These are phyloP conservation scores for Brienomyrus brachyistius DNA, from an alignment of 2,113 vertebrate genomes.

Conservation along the genomic window DNA sequence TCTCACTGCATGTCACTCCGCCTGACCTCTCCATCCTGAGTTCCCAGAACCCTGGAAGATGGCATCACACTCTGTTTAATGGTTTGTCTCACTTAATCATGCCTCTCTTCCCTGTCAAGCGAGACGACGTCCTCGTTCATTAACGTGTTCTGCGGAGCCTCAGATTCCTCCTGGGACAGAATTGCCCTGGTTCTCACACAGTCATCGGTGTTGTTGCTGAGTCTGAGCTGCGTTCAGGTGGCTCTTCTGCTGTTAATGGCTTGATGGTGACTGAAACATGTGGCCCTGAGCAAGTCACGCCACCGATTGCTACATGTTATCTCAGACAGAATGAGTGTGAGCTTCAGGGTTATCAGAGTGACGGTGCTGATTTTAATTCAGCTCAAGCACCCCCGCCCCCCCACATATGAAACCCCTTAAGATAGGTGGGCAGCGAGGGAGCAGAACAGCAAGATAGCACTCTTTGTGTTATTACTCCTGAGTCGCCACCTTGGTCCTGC, in stretches of 20 bases:
- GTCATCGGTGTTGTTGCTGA: not conserved
- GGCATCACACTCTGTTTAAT: not conserved
- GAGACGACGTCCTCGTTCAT: conserved; percentile 46
- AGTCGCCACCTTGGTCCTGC: not conserved
- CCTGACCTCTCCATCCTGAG: conserved; percentile 45
- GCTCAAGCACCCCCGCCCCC: no score
- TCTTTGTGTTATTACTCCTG: not conserved
- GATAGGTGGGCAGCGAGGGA: not conserved
- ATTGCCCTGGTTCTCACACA: no score
- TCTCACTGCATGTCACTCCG: conserved; percentile 28
- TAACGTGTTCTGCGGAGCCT: conserved; percentile 35
- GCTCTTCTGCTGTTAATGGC: not conserved
- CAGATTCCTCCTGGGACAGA: conserved; percentile 16
- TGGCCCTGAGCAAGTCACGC: not conserved
- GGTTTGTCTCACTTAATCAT: not conserved
- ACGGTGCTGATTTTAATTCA: not conserved
- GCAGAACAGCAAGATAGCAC: not conserved
- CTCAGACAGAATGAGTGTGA: not conserved
- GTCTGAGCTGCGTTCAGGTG: not conserved
- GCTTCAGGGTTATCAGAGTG: not conserved
- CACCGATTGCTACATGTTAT: not conserved
- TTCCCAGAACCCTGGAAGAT: not conserved
- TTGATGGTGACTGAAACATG: not conserved
- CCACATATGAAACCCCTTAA: not conserved
- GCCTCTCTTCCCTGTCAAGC: conserved; percentile 30